phyloP scores from a whole-genome alignment of 2,888 invertebrate species.

The Pachydiplax longipennis region DNA sequence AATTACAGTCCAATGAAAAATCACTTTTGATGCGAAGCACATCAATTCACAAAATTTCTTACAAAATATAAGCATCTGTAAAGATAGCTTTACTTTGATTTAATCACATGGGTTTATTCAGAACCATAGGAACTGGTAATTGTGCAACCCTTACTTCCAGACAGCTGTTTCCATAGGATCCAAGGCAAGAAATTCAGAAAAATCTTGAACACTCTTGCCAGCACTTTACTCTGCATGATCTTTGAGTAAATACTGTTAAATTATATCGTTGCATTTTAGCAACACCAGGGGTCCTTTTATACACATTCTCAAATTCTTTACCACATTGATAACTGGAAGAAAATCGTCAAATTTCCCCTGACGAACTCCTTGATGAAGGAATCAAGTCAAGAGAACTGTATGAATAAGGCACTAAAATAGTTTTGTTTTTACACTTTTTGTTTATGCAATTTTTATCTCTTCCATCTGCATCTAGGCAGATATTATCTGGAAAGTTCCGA shows the following conservation, averaged over 20 bases:
- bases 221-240: background rate
- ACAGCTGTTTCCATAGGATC: background rate
- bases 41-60: background rate
- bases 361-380: constrained; percentile 48
- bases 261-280: background rate
- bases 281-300: background rate
- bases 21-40: background rate
- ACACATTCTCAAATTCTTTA: background rate
- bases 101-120: constrained; percentile 17
- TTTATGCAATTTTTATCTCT: background rate
- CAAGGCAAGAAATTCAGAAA: background rate
- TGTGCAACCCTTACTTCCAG: background rate
- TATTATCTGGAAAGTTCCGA: background rate
- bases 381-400: constrained; percentile 53
- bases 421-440: constrained; percentile 23
- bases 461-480: constrained; percentile 8
- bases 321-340: background rate
- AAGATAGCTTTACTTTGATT: background rate
- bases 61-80: background rate
- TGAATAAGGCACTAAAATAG: constrained; percentile 48
- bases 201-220: background rate
- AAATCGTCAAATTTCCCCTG: constrained; percentile 3
- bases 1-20: background rate
- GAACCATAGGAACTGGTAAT: constrained; percentile 24
- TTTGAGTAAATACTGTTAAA: background rate